Conservation (phyloP, 2,113 vertebrate genomes). For the Petromus typicus region DNA sequence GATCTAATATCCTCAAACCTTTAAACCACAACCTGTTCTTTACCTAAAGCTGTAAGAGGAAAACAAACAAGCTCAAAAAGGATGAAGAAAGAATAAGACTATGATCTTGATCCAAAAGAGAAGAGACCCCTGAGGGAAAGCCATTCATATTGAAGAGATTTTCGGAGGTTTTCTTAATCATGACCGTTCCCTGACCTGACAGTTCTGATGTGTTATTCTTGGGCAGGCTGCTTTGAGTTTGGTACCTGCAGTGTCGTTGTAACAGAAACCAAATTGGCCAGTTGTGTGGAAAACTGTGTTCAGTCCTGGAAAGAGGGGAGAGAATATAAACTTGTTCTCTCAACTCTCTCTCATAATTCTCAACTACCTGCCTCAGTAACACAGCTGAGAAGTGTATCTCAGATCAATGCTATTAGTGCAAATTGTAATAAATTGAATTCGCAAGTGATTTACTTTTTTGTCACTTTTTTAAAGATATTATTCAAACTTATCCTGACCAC, state of each 20-base stretch:
- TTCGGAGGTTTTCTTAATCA: background rate
- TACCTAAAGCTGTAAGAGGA: background rate
- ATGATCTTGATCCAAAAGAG: background rate
- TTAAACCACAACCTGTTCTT: slow-evolving; percentile 28
- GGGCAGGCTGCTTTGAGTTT: background rate
- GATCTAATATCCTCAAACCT: background rate
- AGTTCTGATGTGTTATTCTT: background rate
- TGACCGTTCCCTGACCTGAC: background rate
- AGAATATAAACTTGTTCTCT: background rate
- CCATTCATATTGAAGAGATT: background rate
- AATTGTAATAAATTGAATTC: background rate
- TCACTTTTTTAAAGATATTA: background rate
- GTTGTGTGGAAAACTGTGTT: background rate
- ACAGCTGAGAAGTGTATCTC: background rate
- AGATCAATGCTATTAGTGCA: slow-evolving; percentile 18
- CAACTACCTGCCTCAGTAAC: background rate
- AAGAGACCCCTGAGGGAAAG: background rate
- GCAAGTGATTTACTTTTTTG: background rate
- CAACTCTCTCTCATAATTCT: background rate
- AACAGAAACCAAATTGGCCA: background rate
- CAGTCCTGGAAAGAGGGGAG: background rate
- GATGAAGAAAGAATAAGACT: background rate
- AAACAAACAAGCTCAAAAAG: background rate
- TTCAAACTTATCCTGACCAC: background rate
- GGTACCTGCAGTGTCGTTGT: background rate